phyloP scores from a whole-genome alignment of 2,888 invertebrate species.

The Myopa tessellatipennis region DNA sequence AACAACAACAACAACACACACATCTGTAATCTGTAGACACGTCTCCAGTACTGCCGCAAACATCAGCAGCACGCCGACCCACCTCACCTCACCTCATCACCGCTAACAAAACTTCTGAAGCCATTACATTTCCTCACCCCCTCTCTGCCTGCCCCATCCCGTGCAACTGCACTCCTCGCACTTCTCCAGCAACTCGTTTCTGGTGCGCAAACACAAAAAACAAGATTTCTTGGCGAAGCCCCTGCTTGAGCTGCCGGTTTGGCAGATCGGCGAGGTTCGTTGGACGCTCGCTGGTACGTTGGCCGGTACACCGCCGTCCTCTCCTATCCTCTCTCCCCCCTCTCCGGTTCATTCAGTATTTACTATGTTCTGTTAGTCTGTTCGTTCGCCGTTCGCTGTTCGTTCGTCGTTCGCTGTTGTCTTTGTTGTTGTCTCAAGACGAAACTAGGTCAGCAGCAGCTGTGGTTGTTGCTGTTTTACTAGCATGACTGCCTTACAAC shows the following conservation, averaged over 20 bases:
- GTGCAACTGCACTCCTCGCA: not conserved
- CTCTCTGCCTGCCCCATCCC: not conserved
- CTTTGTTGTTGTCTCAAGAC: constrained; percentile 15
- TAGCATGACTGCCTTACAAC: constrained; percentile 23
- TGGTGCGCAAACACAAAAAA: constrained; percentile 9
- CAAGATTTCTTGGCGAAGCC: constrained; percentile 31
- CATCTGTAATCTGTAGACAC: constrained; percentile 20
- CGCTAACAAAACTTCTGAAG: too few relatives aligned
- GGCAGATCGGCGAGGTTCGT: constrained; percentile 10
- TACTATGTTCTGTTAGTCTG: constrained; percentile 1
- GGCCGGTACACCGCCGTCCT: not conserved
- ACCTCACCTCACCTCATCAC: too few relatives aligned
- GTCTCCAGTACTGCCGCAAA: not conserved
- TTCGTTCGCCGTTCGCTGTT: not conserved
- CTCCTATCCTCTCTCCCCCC: not conserved
- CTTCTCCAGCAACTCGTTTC: not conserved
- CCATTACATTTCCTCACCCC: not conserved
- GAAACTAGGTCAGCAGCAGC: constrained; percentile 58
- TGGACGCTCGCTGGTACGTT: constrained; percentile 22
- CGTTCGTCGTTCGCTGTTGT: not conserved
- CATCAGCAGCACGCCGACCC: not conserved
- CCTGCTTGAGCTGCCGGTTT: constrained; percentile 23
- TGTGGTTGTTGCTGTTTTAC: constrained; percentile 10
- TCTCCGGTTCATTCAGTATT: not conserved
- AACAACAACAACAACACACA: constrained; percentile 10